Base-by-base conservation (phyloP, 2,113 vertebrate species). In the Apodemus speciosus region DNA sequence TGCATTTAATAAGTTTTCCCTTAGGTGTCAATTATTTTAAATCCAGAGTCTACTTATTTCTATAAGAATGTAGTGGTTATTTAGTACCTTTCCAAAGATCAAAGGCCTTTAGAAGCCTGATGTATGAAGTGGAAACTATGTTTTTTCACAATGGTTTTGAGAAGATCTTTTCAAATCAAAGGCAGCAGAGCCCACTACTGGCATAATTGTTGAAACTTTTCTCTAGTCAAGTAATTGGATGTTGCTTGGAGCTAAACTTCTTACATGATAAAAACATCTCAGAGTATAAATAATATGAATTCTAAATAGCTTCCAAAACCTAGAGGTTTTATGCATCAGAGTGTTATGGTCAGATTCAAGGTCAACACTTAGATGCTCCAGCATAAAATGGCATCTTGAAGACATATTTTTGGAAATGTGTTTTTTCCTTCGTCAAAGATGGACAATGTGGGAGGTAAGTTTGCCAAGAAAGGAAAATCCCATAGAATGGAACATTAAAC, bases 21-120 rank as follows among this genome's bases (percentile, higher is more conserved):
- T 97, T 97, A 96, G 96, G 97, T 98, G 87, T 97, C 97, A 98
- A 98, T 98, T 98, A 98, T 97, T 98, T 98, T 96, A 97, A 98
- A 98, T 97, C 85, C 96, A 96, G 69, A 95, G 97, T 98, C 97
- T 80, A 95, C 81, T 96, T 97, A 97, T 97, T 98, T 97, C 95
- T 98, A 13, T 95, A 96, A 97, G 97, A 98, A 94, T 92, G 69
- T 95, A 93, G 86, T 97, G 94, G 95, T 96, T 97, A 98, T 98
- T 98, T 98, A 97, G 97, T 96, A 97, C 80, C 90, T 95, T 97
- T 97, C 96, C 96, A 96, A 91, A 97, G 95, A 98, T 98, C 97
- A 98, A 98, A 98, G 95, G 76, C 90, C 97, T 94, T 94, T 76
- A 96, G 93, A 97, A 98, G 95, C 98, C 93, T 97, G 96, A 97